Percentiles rank a stretch among this genome's conserved stretches.
Evolutionary conservation across 1,140 invertebrate genomes (phyloP).

Genomic region (Drosophila hydei): DNA sequence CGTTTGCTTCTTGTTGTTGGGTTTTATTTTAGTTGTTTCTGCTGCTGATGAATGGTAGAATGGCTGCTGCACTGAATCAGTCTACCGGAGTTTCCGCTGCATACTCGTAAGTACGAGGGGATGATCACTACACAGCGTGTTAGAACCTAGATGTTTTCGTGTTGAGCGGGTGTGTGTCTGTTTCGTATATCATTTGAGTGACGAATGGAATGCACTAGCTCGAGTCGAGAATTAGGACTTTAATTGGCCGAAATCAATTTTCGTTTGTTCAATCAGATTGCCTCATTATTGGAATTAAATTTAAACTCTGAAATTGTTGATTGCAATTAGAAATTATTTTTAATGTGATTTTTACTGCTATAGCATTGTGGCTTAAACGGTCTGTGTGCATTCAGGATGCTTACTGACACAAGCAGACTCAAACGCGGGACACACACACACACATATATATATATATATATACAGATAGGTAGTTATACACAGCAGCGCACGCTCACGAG

Average conservation of each 20-base stretch:
- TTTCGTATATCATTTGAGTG: slow-evolving; percentile 31
- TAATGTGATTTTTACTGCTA: neutral
- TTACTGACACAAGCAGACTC: slow-evolving; percentile 11
- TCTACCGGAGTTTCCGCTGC: slow-evolving; percentile 5
- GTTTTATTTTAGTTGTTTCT: slow-evolving; percentile 4
- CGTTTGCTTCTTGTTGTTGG: neutral
- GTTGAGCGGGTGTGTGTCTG: slow-evolving; percentile 31
- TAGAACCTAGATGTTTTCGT: neutral
- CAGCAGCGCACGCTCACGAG: slow-evolving; percentile 30
- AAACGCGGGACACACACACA: slow-evolving; percentile 1
- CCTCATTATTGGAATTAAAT: neutral
- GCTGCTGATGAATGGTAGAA: neutral
- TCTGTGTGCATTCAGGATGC: slow-evolving; percentile 7
- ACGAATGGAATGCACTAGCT: slow-evolving; percentile 33
- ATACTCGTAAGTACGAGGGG: neutral
- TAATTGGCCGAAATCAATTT: neutral
- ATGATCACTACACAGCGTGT: slow-evolving; percentile 3
- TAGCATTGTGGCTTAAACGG: no score
- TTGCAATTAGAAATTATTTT: neutral
- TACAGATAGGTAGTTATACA: slow-evolving; percentile 11
- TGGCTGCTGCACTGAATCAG: neutral
- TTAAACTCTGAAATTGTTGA: neutral
- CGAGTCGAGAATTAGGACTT: slow-evolving; percentile 7
- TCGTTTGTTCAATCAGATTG: no score
- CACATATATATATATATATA: neutral